A percentile compares a stretch with the other conserved stretches of the same genome.
These are phyloP conservation scores for Struthidea cinerea DNA, from an alignment of 2,113 vertebrate species.

Conservation along the genomic window DNA sequence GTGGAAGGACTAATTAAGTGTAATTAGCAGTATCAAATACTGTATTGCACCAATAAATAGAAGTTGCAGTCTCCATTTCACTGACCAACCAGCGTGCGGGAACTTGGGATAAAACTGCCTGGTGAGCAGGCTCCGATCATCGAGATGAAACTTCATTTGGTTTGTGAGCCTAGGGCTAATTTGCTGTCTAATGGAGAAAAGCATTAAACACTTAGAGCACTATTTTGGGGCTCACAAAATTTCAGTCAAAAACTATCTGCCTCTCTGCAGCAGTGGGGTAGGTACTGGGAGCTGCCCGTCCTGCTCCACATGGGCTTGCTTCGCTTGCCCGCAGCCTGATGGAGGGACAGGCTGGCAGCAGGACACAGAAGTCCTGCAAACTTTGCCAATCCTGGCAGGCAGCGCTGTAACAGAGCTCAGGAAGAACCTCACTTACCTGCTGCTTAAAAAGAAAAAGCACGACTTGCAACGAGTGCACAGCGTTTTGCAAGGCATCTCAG, in stretches of 20 bases:
- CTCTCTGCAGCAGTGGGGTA: background rate
- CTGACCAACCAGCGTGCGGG: conserved; percentile 71
- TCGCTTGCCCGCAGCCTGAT: accelerated
- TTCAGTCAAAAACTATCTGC: conserved; percentile 50
- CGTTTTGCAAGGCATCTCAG: background rate
- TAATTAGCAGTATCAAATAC: conserved; percentile 76
- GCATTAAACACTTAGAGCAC: conserved; percentile 46
- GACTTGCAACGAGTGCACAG: background rate
- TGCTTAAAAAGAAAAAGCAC: background rate
- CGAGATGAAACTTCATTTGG: conserved; percentile 46
- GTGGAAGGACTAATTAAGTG: conserved; percentile 71
- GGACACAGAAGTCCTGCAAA: background rate
- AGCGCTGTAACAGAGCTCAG: background rate
- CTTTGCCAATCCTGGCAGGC: background rate
- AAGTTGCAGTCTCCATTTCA: conserved; percentile 62
- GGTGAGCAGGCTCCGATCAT: conserved; percentile 11
- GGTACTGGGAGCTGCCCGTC: background rate
- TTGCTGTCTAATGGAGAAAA: conserved; percentile 67
- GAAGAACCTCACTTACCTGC: background rate
- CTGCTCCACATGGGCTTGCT: background rate
- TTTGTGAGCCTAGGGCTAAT: conserved; percentile 58
- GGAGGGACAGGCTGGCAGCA: background rate
- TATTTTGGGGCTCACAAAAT: conserved; percentile 63
- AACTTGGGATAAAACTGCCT: conserved; percentile 71
- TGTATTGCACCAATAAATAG: conserved; percentile 72